These are phyloP conservation scores for Tethya wilhelma DNA, from an alignment of 37 sponge, comb jelly and placozoan genomes.

Conservation along the genomic window DNA sequence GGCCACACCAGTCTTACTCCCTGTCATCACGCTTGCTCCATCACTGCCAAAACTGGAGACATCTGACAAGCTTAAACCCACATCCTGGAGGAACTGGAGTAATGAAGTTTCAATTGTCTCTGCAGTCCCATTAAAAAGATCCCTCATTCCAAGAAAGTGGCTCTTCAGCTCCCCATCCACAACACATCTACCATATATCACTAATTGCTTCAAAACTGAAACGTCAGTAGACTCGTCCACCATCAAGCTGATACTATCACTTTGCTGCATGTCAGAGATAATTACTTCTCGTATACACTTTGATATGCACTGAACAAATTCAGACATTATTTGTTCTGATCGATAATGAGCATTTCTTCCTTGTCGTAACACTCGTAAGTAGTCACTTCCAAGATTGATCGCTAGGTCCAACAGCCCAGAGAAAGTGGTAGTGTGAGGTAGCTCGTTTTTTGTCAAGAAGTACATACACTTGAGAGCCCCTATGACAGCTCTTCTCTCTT, in stretches of 20 bases:
- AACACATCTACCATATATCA: constrained; percentile 22
- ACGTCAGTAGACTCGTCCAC: constrained; percentile 28
- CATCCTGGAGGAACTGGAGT: neutral
- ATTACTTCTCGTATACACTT: neutral
- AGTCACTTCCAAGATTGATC: constrained; percentile 9
- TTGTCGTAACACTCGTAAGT: constrained; percentile 11
- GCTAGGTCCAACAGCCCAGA: constrained; percentile 3
- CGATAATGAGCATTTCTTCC: constrained; percentile 33
- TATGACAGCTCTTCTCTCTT: constrained; percentile 14
- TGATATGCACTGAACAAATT: constrained; percentile 19
- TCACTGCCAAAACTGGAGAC: constrained; percentile 37
- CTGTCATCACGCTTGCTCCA: constrained; percentile 50
- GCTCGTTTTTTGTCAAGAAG: constrained; percentile 25
- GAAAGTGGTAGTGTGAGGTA: constrained; percentile 34
- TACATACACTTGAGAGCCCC: constrained; percentile 21
- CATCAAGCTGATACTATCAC: constrained; percentile 12
- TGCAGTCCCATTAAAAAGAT: constrained; percentile 8
- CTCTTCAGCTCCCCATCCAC: constrained; percentile 6
- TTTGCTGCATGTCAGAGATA: constrained; percentile 1
- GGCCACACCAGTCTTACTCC: constrained; percentile 20
- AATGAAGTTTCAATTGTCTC: neutral
- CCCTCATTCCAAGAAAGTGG: neutral
- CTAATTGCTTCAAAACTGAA: constrained; percentile 1
- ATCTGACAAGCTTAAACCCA: neutral
- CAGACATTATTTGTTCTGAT: constrained; percentile 15